Evolutionary conservation across 2,113 vertebrate species (phyloP), one percentile per base, ranked within the genome.

Genomic region (Chloebia gouldiae): DNA sequence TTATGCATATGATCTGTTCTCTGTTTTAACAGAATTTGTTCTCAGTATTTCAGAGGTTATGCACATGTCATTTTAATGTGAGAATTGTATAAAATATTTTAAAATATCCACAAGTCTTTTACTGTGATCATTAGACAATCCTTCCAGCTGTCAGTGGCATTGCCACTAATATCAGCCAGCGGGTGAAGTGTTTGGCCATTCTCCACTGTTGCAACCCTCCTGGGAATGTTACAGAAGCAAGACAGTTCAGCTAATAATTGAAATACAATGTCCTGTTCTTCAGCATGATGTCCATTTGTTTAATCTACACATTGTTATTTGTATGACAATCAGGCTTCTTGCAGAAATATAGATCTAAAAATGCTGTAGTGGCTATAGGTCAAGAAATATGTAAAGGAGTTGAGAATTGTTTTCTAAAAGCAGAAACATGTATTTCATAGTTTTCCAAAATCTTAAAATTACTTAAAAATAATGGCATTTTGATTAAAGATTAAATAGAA

Each of bases 371-470:
- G 14, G 15, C 14, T 61, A 21, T 28, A 42, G 44, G 15, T 57
- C 24, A 88, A 78, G 18, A 73, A 92, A 88, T 92, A 65, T 8
- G 5, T 44, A 40, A 87, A 79, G 35, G 17, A 23, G 18, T 49
- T 59, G 47, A 66, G 35, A 81, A 35, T 53, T 44, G 3, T 83
- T 73, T 94, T 64, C 78, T 90, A 6, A 85, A 71, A 94, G 35
- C 51, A 76, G 72, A 70, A 85, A 27, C 25, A 33, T 35, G 19
- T 19, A 21, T 75, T 93, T 95, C 86, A 25, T 90, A 51, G 5
- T 91, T 45, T 78, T 88, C 60, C 40, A 77, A 96, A 86, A 88
- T 54, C 40, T 85, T 65, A 35, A 39, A 81, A 56, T 71, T 25
- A 9, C 27, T 69, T 80, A 56, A 82, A 57, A 93, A 47, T 49